These are phyloP conservation scores for Lanistes nyassanus DNA, from an alignment of 1,140 invertebrate species.

Conservation along the genomic window DNA sequence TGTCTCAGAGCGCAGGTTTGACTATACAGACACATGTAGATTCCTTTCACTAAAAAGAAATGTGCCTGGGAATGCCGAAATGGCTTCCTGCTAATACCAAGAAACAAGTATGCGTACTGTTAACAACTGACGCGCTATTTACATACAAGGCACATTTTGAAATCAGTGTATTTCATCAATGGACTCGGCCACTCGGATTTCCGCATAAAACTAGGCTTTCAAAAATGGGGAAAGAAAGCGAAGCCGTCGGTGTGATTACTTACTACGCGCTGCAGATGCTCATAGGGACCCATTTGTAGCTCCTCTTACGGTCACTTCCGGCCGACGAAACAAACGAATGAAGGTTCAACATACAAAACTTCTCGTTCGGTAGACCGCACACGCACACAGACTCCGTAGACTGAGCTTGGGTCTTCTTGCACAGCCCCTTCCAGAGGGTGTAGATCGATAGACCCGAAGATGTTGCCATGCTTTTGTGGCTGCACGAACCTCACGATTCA, in stretches of 20 bases:
- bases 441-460: conserved; percentile 3
- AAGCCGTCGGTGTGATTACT: background rate
- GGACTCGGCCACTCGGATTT: no score
- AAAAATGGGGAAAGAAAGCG: no score
- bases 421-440: background rate
- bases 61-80: no score
- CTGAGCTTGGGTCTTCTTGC: background rate
- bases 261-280: conserved; percentile 24
- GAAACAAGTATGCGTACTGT: no score
- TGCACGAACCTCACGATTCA: no score
- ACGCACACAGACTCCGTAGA: conserved; percentile 6
- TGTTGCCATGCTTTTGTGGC: background rate
- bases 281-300: conserved; percentile 21
- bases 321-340: background rate
- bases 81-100: background rate
- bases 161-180: no score
- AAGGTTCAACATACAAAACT: conserved; percentile 24
- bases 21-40: no score
- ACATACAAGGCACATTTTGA: no score
- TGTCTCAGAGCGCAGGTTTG: no score
- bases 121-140: no score
- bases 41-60: no score
- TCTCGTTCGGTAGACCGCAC: conserved; percentile 20
- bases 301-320: background rate
- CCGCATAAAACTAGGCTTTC: no score